Evolutionary conservation across 1,140 invertebrate genomes (phyloP).

Genomic region (Agrypnia vestita): DNA sequence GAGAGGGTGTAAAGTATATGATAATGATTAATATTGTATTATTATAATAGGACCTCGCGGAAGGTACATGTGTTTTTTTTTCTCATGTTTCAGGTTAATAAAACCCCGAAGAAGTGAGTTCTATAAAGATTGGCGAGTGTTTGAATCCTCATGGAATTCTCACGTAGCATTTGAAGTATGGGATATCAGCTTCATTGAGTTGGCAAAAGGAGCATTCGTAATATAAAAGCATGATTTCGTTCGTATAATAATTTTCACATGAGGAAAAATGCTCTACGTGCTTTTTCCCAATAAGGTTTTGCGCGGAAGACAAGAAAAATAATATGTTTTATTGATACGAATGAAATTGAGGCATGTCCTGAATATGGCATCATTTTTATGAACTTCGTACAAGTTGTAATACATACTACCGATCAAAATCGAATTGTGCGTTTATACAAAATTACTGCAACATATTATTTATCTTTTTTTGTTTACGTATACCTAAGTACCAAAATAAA

Average conservation of each 20-base stretch:
- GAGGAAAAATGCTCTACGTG: slow-evolving; percentile 41
- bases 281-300: slow-evolving; percentile 59
- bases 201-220: slow-evolving; percentile 41
- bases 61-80: too few species aligned
- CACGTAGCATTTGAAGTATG: slow-evolving; percentile 59
- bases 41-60: too few species aligned
- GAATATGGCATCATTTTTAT: slow-evolving; percentile 44
- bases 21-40: too few species aligned
- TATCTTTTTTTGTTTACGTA: too few species aligned
- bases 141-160: slow-evolving; percentile 25
- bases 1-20: too few species aligned
- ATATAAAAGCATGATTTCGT: slow-evolving; percentile 58
- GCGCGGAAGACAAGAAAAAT: slow-evolving; percentile 57
- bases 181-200: slow-evolving; percentile 38
- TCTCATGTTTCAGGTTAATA: not conserved
- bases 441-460: too few species aligned
- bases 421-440: too few species aligned
- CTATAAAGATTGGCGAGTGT: slow-evolving; percentile 8
- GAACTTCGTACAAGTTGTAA: not conserved
- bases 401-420: not conserved
- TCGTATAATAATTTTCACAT: slow-evolving; percentile 44
- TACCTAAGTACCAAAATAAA: too few species aligned
- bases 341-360: slow-evolving; percentile 56
- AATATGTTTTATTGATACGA: slow-evolving; percentile 52
- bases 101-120: not conserved